Percentiles rank a stretch among this genome's conserved stretches.
Evolutionary conservation across 2,888 invertebrate species (phyloP).

Genomic region (Limenitis camilla): DNA sequence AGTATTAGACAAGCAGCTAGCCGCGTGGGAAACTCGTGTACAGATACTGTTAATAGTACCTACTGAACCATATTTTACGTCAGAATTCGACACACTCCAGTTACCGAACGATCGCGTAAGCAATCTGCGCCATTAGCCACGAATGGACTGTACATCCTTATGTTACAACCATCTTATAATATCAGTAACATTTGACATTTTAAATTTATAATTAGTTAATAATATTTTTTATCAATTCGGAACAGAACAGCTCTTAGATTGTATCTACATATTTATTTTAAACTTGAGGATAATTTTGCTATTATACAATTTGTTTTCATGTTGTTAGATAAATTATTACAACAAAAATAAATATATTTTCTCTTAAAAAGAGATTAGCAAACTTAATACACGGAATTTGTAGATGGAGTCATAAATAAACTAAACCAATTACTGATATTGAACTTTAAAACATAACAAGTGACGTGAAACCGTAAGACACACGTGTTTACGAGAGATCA

Average conservation of each 20-base stretch:
- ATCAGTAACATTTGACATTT: too few species aligned
- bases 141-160: slow-evolving; percentile 64
- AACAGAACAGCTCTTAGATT: too few species aligned
- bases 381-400: too few species aligned
- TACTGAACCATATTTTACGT: slow-evolving; percentile 56
- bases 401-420: slow-evolving; percentile 14
- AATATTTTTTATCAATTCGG: too few species aligned
- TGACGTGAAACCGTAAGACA: slow-evolving; percentile 59
- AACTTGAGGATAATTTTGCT: too few species aligned
- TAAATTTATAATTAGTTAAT: too few species aligned
- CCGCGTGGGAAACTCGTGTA: slow-evolving; percentile 60
- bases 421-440: slow-evolving; percentile 38
- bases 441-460: slow-evolving; percentile 45
- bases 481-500: slow-evolving; percentile 51
- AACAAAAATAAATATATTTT: too few species aligned
- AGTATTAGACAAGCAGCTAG: slow-evolving; percentile 28
- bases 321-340: too few species aligned
- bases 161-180: slow-evolving; percentile 16
- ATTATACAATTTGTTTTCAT: too few species aligned
- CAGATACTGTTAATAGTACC: slow-evolving; percentile 38
- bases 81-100: slow-evolving; percentile 53
- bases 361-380: too few species aligned
- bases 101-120: slow-evolving; percentile 40
- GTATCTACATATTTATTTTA: too few species aligned
- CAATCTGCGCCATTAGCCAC: slow-evolving; percentile 50